Evolutionary conservation across 2,113 vertebrate species (phyloP), one percentile per base, ranked within the genome.

Genomic region (Odobenus rosmarus): DNA sequence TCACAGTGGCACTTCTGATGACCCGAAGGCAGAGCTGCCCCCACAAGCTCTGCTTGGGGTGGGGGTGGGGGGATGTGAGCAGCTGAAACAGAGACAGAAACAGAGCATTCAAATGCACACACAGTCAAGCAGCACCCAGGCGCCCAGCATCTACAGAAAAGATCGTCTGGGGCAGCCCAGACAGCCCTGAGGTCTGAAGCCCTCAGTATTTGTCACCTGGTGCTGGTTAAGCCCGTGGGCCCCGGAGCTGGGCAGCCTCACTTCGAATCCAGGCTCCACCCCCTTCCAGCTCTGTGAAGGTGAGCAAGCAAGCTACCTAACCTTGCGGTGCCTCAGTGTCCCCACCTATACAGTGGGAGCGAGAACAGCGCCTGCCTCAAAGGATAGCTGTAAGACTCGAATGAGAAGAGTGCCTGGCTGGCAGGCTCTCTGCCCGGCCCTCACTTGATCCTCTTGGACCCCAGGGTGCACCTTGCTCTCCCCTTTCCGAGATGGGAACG

Each of bases 41-140:
- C 49, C 77, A 39, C 1, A 3, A 26, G 5, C 10, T 11, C 2
- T 67, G 49, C 64, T 18, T 53, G 55, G 24, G 77, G 39, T 21
- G 51, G 11, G 18, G 12, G 51, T 0, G 0, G 15, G 28, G 18
- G 12, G 3, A 4, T 28, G 28, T 11, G 42, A 72, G 39, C 23
- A 4, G 36, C 55, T 62, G 69, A 77, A 72, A 67, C 77, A 81
- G 9, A 81, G 62, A 31, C 23, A 59, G 42, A 57, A 33, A 53
- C 3, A 28, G 81, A 28, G 8, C 24, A 11, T 0, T 8, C 5
- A 46, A 4, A 7, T 4, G 18, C 10, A 13, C 39, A n/a, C 8
- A 42, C 6, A 13, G 46, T 9, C 36, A 24, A 59, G 62, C 15
- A 11, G 36, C 19, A 9, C 1, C 13, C 18, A 1, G 0, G 0